Evolutionary conservation across 2,113 vertebrate genomes (phyloP).

Genomic region (Amblyopsis rosae): DNA sequence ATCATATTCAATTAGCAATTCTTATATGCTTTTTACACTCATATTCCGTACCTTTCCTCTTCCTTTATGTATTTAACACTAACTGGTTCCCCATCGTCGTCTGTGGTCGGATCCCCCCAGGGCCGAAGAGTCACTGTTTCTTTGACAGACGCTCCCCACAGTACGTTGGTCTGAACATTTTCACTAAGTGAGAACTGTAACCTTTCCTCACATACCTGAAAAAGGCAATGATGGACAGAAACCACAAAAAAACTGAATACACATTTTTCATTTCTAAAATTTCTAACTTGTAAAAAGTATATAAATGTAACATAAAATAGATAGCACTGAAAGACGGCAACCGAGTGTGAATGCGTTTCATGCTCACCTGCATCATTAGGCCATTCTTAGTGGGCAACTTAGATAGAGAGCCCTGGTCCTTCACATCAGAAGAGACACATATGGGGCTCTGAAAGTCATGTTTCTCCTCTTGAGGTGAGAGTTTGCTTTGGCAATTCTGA

Average conservation of each 20-base stretch:
- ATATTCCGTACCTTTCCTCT: conserved; percentile 58
- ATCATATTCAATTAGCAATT: background rate
- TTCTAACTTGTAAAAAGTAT: background rate
- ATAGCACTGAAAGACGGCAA: too few relatives aligned
- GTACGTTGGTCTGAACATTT: conserved; percentile 85
- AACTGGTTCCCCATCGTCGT: conserved; percentile 39
- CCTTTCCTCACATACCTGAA: conserved; percentile 87
- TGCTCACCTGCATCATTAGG: conserved; percentile 83
- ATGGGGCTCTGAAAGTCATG: conserved; percentile 28
- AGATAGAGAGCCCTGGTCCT: conserved; percentile 72
- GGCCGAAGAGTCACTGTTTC: conserved; percentile 67
- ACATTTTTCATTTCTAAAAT: background rate
- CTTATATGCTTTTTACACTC: background rate
- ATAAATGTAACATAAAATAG: background rate
- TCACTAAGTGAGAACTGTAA: conserved; percentile 86
- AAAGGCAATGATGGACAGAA: conserved; percentile 17
- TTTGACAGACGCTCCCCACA: conserved; percentile 75
- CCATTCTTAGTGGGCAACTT: conserved; percentile 79
- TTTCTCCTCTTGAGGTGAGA: conserved; percentile 41
- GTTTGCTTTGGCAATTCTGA: conserved; percentile 30
- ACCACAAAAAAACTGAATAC: background rate
- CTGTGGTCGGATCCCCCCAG: conserved; percentile 67
- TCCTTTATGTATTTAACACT: conserved; percentile 45
- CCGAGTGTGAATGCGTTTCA: background rate
- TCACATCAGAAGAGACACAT: conserved; percentile 49